Evolutionary conservation across 2,888 invertebrate genomes (phyloP), one percentile per base, ranked within the genome.

Genomic region (Dascillus cervinus): DNA sequence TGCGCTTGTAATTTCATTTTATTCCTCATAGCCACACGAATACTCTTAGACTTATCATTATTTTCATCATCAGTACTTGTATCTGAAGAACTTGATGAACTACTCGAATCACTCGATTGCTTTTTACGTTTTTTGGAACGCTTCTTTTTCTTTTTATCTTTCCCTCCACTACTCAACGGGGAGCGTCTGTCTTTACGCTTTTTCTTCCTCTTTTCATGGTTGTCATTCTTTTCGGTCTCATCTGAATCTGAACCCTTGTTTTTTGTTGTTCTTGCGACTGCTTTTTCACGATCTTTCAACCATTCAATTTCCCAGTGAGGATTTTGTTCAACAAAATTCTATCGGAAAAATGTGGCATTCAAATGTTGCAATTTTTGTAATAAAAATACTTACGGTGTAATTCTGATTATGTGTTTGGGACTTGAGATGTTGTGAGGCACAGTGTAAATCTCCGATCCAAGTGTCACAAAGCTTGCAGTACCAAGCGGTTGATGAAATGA

Each of bases 371-470:
- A n/a, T n/a, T n/a, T n/a, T n/a, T n/a, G n/a, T n/a, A n/a, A n/a
- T n/a, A n/a, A n/a, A n/a, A 17, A 12, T 33, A 72, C 77, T 75
- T 60, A 89, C 89, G 37, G 79, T 75, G 57, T 84, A 89, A 60
- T 83, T 84, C 49, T 81, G 80, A 49, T 82, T 79, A 66, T 90
- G 90, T 12, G 71, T 66, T 37, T 79, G 70, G 0, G 85, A 86
- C 59, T 88, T 88, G 37, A 90, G 71, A 65, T 90, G 90, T 2
- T 83, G 76, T 5, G 86, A 86, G 1, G 89, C 89, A 60, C 89
- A 88, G 62, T 88, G 87, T 39, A 87, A 70, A 60, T 90, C 90
- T 0, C 89, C 90, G 53, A 90, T 87, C 80, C 89, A 90, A 49
- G 78, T 72, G 56, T 84, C 81, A 55, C 90, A 90, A 40, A 90